Evolutionary conservation across 2,113 vertebrate species (phyloP), one percentile per base, ranked within the genome.

Genomic region (Psammodynastes pulverulentus): DNA sequence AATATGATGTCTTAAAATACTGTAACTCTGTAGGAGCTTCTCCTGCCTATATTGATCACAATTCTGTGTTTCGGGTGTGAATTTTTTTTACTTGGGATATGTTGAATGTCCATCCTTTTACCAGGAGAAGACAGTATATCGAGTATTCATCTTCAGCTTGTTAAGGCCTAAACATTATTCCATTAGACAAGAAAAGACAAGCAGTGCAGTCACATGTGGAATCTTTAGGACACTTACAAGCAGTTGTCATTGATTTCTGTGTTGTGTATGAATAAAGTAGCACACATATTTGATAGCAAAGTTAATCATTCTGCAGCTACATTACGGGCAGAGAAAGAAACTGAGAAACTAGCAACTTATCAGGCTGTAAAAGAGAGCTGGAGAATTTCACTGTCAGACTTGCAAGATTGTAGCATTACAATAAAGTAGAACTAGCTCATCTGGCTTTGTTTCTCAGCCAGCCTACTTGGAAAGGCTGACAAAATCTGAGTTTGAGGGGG

Each of bases 1-100:
- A 51, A 79, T 9, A 9, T n/a, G 29, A 90, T 34, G n/a, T n/a
- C 29, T n/a, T 88, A 88, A 92, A 94, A 51, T 53, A 92, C 84
- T 54, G 45, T 93, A 95, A 87, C 52, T 90, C 21, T 72, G 1
- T n/a, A 67, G 58, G 29, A 67, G n/a, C 5, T 34, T 34, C 29
- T 72, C 62, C 29, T 17, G 34, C 9, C 58, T 39, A 39, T 79
- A 39, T 7, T 79, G 13, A 39, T 45, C 12, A 49, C 0, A 84
- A 29, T 84, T 94, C 52, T 86, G 52, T 84, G 86, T 72, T 93
- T 49, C 45, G 12, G 62, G 62, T 43, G 21, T 87, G 46, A 0
- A 87, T 87, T 89, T 51, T 90, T 43, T 90, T 72, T 10, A 90
- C 39, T 84, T n/a, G 39, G 48, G 48, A n/a, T 56, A 10, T 51